Percentiles rank a stretch among this genome's conserved stretches.
phyloP scores from a whole-genome alignment of 2,113 vertebrate species.

The Gambusia affinis region DNA sequence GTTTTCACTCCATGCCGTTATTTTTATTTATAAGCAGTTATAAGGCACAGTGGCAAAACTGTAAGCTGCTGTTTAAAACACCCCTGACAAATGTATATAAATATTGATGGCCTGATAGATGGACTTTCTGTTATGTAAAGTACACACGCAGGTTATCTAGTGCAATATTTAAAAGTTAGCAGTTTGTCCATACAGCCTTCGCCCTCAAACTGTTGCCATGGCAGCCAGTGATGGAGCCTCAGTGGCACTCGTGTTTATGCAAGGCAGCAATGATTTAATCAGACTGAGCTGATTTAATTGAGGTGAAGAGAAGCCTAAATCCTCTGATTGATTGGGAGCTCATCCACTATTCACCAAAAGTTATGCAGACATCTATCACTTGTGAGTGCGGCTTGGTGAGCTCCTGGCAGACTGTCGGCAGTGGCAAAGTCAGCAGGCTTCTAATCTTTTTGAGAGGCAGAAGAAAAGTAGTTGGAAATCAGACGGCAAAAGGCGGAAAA shows the following conservation, averaged over 20 bases:
- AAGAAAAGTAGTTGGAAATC: slow-evolving; percentile 43
- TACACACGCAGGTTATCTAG: slow-evolving; percentile 9
- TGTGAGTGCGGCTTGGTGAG: slow-evolving; percentile 51
- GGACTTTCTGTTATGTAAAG: background rate
- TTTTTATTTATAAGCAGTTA: background rate
- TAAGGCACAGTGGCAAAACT: background rate
- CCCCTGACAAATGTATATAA: background rate
- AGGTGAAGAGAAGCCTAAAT: slow-evolving; percentile 57
- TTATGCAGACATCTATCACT: slow-evolving; percentile 58
- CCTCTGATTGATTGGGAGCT: slow-evolving; percentile 62
- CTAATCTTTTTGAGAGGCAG: slow-evolving; percentile 50
- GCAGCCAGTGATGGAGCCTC: slow-evolving; percentile 50
- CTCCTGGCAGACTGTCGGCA: slow-evolving; percentile 37
- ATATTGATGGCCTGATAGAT: background rate
- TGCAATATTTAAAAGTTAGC: slow-evolving; percentile 31
- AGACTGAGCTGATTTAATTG: slow-evolving; percentile 72
- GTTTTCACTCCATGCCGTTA: too few relatives aligned
- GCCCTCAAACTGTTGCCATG: slow-evolving; percentile 28
- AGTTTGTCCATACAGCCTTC: slow-evolving; percentile 31
- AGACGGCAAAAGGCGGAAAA: slow-evolving; percentile 8
- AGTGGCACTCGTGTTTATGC: slow-evolving; percentile 38
- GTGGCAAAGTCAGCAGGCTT: slow-evolving; percentile 34
- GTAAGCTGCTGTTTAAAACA: background rate
- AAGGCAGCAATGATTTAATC: slow-evolving; percentile 55
- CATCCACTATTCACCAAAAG: slow-evolving; percentile 47